Conservation (phyloP, 2,797 vertebrate species). For the Hypotaenidia philippensis region DNA sequence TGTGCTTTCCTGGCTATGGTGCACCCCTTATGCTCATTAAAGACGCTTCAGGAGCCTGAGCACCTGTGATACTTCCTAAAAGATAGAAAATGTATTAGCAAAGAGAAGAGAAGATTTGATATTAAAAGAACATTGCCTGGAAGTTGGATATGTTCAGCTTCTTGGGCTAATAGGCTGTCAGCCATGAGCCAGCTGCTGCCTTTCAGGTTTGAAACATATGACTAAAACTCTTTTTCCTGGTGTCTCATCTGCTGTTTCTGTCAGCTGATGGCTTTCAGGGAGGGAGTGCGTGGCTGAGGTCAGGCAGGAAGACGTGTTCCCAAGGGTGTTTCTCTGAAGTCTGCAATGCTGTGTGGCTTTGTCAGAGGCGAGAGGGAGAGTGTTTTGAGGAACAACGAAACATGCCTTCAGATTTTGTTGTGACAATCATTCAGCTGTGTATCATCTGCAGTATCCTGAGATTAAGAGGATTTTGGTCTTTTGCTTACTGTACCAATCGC, state of each 20-base stretch:
- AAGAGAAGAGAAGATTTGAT: background rate
- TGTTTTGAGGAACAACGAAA: background rate
- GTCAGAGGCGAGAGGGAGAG: background rate
- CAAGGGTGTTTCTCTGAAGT: background rate
- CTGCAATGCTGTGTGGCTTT: background rate
- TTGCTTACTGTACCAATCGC: background rate
- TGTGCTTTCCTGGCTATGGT: background rate
- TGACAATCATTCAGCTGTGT: background rate
- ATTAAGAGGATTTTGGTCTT: background rate
- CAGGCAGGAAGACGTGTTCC: slow-evolving; percentile 28
- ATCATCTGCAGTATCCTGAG: background rate
- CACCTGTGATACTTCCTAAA: background rate
- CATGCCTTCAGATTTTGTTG: background rate
- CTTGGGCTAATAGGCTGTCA: background rate
- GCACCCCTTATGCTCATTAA: background rate
- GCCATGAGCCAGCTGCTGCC: background rate
- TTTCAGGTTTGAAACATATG: background rate
- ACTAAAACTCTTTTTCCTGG: background rate
- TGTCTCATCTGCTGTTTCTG: background rate
- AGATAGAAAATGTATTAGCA: background rate
- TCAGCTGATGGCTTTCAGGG: background rate
- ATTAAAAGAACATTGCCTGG: background rate
- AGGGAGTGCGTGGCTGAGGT: background rate
- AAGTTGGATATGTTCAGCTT: background rate
- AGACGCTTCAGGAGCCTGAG: background rate